Evolutionary conservation across 2,888 invertebrate genomes (phyloP).

Genomic region (Mythimna ferrago): DNA sequence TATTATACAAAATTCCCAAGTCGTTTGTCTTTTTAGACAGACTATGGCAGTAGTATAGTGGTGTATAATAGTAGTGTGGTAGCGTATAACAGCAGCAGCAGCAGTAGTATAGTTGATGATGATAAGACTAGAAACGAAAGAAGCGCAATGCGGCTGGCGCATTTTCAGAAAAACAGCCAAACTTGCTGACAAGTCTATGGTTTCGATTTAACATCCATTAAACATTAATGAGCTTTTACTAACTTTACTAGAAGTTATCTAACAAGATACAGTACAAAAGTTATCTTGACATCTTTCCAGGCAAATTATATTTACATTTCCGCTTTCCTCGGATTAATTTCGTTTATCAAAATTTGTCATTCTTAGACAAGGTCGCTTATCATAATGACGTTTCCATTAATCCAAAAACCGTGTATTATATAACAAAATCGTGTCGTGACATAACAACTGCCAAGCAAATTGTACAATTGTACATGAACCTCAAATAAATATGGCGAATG

Average conservation of each 20-base stretch:
- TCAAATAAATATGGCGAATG: constrained; percentile 71
- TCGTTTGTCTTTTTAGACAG: too few relatives aligned
- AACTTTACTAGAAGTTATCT: background rate
- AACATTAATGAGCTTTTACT: constrained; percentile 23
- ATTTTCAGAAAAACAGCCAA: constrained; percentile 16
- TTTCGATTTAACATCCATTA: background rate
- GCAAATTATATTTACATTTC: background rate
- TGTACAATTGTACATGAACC: constrained; percentile 62
- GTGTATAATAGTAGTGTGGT: too few relatives aligned
- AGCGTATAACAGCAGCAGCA: too few relatives aligned
- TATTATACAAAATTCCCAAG: too few relatives aligned
- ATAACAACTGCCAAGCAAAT: constrained; percentile 65
- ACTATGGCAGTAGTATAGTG: too few relatives aligned
- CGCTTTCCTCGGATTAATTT: constrained; percentile 17
- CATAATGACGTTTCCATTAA: constrained; percentile 73
- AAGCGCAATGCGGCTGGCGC: constrained; percentile 59
- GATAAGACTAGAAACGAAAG: background rate
- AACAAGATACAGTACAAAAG: background rate
- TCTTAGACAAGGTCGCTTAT: constrained; percentile 65
- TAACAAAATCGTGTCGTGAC: constrained; percentile 66
- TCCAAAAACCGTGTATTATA: constrained; percentile 49
- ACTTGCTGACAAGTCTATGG: constrained; percentile 24
- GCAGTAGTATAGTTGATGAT: background rate
- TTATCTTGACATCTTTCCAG: background rate
- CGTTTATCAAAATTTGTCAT: constrained; percentile 36